phyloP scores from a whole-genome alignment of 1,140 invertebrate species.

The Neuroterus valhalla region DNA sequence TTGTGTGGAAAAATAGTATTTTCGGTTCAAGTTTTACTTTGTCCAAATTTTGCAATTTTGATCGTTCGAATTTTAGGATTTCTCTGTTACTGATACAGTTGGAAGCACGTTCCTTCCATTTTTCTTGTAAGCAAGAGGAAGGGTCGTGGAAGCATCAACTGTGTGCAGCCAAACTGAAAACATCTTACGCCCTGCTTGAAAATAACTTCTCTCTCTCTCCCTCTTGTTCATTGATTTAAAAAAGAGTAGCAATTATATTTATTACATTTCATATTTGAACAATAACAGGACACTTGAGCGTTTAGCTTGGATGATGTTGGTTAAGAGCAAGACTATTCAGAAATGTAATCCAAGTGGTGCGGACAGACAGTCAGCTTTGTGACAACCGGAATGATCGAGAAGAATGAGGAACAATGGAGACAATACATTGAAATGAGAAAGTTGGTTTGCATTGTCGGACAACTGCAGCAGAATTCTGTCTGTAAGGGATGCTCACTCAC shows the following conservation, averaged over 20 bases:
- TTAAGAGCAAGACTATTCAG: slow-evolving; percentile 22
- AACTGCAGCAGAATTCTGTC: slow-evolving; percentile 36
- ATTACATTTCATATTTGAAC: slow-evolving; percentile 21
- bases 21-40: too few species aligned
- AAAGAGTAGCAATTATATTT: slow-evolving; percentile 8
- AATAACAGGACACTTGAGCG: neutral
- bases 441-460: slow-evolving; percentile 71
- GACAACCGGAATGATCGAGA: slow-evolving; percentile 52
- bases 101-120: too few species aligned
- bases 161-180: too few species aligned
- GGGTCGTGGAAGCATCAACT: too few species aligned
- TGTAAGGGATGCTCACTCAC: slow-evolving; percentile 28
- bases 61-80: too few species aligned
- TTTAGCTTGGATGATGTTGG: neutral
- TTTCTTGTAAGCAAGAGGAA: too few species aligned
- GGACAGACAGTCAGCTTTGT: slow-evolving; percentile 36
- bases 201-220: too few species aligned
- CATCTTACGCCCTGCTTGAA: too few species aligned
- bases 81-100: too few species aligned
- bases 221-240: too few species aligned
- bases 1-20: too few species aligned
- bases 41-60: too few species aligned
- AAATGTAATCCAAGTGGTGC: slow-evolving; percentile 38
- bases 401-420: slow-evolving; percentile 66
- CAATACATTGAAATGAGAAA: slow-evolving; percentile 71